Evolutionary conservation across 1,140 invertebrate species (phyloP), one percentile per base, ranked within the genome.

Genomic region (Mamestra configurata): DNA sequence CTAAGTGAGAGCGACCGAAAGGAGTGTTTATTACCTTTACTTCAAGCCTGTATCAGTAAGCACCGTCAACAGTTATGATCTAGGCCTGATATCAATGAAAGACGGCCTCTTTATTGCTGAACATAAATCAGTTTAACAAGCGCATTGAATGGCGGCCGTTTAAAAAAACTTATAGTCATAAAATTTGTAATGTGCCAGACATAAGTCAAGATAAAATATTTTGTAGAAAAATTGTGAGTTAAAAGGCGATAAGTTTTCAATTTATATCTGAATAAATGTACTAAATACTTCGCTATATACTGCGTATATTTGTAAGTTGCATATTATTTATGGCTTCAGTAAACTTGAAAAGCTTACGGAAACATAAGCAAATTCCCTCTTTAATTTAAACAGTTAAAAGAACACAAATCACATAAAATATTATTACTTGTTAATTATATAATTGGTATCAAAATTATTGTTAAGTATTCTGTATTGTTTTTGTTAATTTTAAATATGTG

Each of bases 91-190:
- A 70, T 70, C 66, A 70, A 46, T 70, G 22, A 70, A 49, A 46
- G 43, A 70, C 18, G 66, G 22, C 64, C 35, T 46, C 64, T 70
- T 70, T 70, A 70, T 70, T 70, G 40, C 66, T 27, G 22, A 43
- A n/a, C 66, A 70, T 70, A 70, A 70, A 70, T 70, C 66, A 70
- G 66, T 22, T 22, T 68, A 68, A 68, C 64, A 68, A 49, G 40
- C 37, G 40, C 66, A 70, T 49, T 46, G 37, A 70, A 43, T 11
- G 22, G 13, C 66, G 40, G 13, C 66, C 66, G 66, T 46, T 70
- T 70, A 70, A 70, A 70, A 61, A 70, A 70, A 43, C 66, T 70
- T 70, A 24, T 27, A 24, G 40, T 49, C 66, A 46, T 70, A 46
- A 70, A 70, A 70, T 70, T 43, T 70, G 40, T 46, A 70, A 70